Evolutionary conservation across 2,888 invertebrate genomes (phyloP), one percentile per base, ranked within the genome.

Genomic region (Muscina levida): DNA sequence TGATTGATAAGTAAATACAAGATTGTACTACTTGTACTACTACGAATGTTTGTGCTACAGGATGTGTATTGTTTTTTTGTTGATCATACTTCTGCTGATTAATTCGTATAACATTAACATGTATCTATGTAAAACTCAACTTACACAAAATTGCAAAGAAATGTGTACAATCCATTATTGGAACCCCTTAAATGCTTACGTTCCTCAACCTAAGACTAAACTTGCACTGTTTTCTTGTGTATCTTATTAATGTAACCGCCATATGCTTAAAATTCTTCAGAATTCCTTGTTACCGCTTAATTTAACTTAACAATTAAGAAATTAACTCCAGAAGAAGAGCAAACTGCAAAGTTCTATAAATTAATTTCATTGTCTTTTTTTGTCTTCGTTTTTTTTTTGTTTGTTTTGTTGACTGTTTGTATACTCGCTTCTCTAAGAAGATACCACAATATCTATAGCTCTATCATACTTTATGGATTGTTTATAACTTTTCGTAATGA

Each of bases 241-340:
- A 15, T 46, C 8, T 24, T 11, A 24, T 53, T 53, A 10, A 22
- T 24, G 53, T 53, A 22, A 13, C 53, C 53, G 53, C 51, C 51
- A 15, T 46, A 2, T 46, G 22, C 13, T 13, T 24, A 22, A 74
- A 81, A 77, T 77, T 77, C 77, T 59, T 6, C n/a, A 67, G 77
- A 81, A 81, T 44, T 65, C 77, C 17, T 59, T 37, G 72, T 74
- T 62, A 67, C 81, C 74, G 72, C 81, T 81, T 77, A 81, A 81
- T 81, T 80, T 80, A 80, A 81, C 81, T 81, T 81, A 68, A 71
- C 81, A 77, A 81, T 81, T 81, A 81, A 81, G 74, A 77, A 81
- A 72, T 81, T 77, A 77, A 77, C 67, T 81, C 62, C 22, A 15
- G 17, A 74, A 15, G 17, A 74, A 67, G 48, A 26, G 31, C 53